Conservation (phyloP, 92 coral and sea anemone species). For the Porites divaricata region DNA sequence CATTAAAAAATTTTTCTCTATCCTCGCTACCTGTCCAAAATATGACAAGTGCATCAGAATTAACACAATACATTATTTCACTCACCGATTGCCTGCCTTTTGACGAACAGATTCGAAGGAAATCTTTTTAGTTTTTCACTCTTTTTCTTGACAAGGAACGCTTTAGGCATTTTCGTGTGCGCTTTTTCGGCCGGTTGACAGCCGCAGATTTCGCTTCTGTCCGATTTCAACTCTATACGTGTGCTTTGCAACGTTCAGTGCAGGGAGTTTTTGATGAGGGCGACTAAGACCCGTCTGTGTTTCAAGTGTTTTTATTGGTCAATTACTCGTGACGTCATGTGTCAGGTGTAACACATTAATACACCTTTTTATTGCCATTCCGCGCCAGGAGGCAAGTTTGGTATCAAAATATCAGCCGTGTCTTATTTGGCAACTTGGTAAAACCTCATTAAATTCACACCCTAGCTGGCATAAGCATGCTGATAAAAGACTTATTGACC, state of each 20-base stretch:
- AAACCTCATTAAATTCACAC: constrained; percentile 38
- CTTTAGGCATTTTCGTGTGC: constrained; percentile 78
- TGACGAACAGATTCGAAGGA: constrained; percentile 47
- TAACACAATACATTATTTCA: constrained; percentile 40
- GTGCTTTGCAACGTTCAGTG: constrained; percentile 11
- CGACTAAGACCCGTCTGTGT: constrained; percentile 32
- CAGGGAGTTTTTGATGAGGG: constrained; percentile 15
- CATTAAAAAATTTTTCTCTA: constrained; percentile 18
- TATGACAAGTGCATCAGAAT: constrained; percentile 69
- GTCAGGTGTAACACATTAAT: constrained; percentile 62
- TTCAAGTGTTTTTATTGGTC: constrained; percentile 56
- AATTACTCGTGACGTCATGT: constrained; percentile 59
- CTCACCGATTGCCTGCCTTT: constrained; percentile 79
- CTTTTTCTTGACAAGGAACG: constrained; percentile 84
- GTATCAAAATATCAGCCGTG: constrained; percentile 32
- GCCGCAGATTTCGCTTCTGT: neutral
- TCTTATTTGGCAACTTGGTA: constrained; percentile 40
- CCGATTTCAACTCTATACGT: constrained; percentile 12
- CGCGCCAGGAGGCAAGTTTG: constrained; percentile 68
- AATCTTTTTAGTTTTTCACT: constrained; percentile 66
- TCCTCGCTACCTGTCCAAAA: constrained; percentile 60
- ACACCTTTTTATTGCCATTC: constrained; percentile 43
- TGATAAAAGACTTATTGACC: constrained; percentile 36
- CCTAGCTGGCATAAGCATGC: constrained; percentile 27
- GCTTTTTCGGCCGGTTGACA: neutral